phyloP scores from a whole-genome alignment of 2,797 vertebrate species.

The Acanthiza pusilla region DNA sequence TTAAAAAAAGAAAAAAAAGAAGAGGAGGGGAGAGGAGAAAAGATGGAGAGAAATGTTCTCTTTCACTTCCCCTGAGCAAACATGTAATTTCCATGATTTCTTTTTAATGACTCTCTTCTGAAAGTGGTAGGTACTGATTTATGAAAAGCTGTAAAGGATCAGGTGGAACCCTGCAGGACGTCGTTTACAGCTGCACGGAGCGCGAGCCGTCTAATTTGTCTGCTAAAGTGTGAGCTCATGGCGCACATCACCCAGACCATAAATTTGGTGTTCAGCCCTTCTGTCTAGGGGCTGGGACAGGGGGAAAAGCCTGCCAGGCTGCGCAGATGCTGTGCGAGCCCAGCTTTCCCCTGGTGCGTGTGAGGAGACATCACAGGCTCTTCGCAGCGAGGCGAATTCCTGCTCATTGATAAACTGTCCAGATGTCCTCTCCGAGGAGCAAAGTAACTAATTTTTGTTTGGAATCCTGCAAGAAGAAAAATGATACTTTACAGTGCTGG shows the following conservation, averaged over 20 bases:
- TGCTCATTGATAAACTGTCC: conserved; percentile 82
- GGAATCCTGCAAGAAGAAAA: conserved; percentile 82
- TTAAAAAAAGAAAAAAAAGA: neutral
- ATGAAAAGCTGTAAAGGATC: conserved; percentile 85
- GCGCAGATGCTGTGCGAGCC: conserved; percentile 76
- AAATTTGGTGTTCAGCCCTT: conserved; percentile 75
- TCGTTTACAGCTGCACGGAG: conserved; percentile 87
- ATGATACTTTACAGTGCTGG: conserved; percentile 80
- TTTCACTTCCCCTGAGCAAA: conserved; percentile 88
- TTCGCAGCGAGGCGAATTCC: conserved; percentile 80
- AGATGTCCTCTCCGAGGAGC: conserved; percentile 85
- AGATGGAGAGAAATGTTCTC: conserved; percentile 64
- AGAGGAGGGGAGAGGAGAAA: neutral
- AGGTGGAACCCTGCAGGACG: conserved; percentile 82
- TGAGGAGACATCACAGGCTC: conserved; percentile 75
- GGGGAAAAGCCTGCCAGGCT: conserved; percentile 24
- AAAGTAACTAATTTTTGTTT: conserved; percentile 76
- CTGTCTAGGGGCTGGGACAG: conserved; percentile 70
- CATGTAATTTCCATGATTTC: conserved; percentile 97
- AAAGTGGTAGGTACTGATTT: conserved; percentile 86
- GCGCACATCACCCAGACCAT: conserved; percentile 76
- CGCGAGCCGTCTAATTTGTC: conserved; percentile 93
- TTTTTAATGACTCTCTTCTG: conserved; percentile 92
- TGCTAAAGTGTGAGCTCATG: conserved; percentile 86
- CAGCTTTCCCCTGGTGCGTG: conserved; percentile 68